These are phyloP conservation scores for Cosmorhoe ocellata DNA, from an alignment of 2,888 invertebrate species.

Conservation along the genomic window DNA sequence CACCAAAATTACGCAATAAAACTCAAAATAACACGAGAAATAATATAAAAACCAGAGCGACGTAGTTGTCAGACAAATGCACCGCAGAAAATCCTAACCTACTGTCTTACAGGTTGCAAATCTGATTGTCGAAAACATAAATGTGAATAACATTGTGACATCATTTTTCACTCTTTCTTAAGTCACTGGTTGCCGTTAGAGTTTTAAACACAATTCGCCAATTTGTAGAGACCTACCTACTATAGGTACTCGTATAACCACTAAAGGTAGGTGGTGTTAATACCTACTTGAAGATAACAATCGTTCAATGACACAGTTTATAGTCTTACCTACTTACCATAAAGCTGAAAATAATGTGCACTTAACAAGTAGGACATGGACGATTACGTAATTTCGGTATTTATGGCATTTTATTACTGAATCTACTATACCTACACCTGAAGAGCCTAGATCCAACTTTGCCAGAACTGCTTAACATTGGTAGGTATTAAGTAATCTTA, in stretches of 20 bases:
- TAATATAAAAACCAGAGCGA: too few species aligned
- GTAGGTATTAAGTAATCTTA: too few species aligned
- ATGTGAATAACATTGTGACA: constrained; percentile 2
- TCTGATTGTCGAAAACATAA: background rate
- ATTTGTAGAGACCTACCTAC: too few species aligned
- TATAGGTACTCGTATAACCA: background rate
- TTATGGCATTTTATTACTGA: background rate
- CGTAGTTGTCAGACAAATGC: too few species aligned
- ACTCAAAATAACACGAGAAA: too few species aligned
- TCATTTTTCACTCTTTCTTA: constrained; percentile 9
- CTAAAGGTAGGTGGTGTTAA: background rate
- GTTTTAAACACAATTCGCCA: constrained; percentile 2
- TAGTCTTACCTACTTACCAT: background rate
- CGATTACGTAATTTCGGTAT: constrained; percentile 6
- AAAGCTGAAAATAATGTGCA: constrained; percentile 15
- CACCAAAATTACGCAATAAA: too few species aligned
- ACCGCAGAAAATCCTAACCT: too few species aligned
- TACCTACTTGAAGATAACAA: constrained; percentile 13
- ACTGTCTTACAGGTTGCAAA: too few species aligned
- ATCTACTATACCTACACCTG: too few species aligned
- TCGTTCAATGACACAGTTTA: constrained; percentile 2
- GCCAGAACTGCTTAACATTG: too few species aligned
- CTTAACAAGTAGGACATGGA: constrained; percentile 14
- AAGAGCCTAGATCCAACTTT: too few species aligned
- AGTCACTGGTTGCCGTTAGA: constrained; percentile 1